Evolutionary conservation across 2,113 vertebrate genomes (phyloP).

Genomic region (Tragelaphus imberbis): DNA sequence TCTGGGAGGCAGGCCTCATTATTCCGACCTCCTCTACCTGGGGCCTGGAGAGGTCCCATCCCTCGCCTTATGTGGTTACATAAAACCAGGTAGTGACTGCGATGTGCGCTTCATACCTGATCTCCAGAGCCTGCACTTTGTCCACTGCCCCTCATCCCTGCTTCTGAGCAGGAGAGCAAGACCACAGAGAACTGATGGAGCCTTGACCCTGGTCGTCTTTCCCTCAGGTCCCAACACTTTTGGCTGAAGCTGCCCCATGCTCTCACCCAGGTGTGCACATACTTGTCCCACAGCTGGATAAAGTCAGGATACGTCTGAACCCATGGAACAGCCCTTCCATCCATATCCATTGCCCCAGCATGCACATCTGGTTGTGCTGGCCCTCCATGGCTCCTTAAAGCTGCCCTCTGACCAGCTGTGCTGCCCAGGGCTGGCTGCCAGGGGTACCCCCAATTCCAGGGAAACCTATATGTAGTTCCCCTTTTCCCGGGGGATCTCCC

Average conservation of each 20-base stretch:
- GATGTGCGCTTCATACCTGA: not conserved
- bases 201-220: rapidly evolving
- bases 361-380: not conserved
- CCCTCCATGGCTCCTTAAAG: not conserved
- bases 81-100: too few relatives aligned
- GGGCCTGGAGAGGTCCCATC: not conserved
- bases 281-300: not conserved
- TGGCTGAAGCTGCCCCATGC: rapidly evolving
- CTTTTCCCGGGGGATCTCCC: not conserved
- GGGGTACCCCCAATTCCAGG: not conserved
- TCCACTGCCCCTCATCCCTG: rapidly evolving
- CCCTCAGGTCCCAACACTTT: rapidly evolving
- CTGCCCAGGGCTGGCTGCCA: not conserved
- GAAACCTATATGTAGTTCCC: not conserved
- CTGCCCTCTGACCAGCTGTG: not conserved
- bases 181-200: not conserved
- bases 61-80: not conserved
- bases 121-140: not conserved
- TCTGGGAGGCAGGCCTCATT: not conserved
- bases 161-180: not conserved
- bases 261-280: not conserved
- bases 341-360: not conserved
- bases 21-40: not conserved
- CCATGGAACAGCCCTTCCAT: not conserved
- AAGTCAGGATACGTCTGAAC: not conserved